Conservation (phyloP, 2,113 vertebrate genomes). For the Protomyctophum bolini region DNA sequence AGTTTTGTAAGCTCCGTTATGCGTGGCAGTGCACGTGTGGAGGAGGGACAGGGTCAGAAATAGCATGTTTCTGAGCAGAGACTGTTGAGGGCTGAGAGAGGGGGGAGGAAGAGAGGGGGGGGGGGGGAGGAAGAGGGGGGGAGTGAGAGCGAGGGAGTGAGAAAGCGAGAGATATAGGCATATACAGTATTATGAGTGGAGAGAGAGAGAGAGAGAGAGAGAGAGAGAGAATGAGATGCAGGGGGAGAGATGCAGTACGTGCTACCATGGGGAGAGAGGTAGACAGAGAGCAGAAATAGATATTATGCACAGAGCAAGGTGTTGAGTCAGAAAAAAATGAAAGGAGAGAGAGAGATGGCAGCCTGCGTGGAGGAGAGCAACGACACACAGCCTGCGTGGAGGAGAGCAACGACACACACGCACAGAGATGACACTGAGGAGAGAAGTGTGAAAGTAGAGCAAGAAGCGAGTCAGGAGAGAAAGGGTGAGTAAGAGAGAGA, state of each 20-base stretch:
- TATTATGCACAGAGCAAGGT: slow-evolving; percentile 79
- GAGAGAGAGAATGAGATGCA: slow-evolving; percentile 70
- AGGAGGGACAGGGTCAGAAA: slow-evolving; percentile 66
- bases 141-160: background rate
- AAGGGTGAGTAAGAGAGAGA: slow-evolving; percentile 16
- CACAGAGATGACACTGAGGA: no score
- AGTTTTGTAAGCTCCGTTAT: slow-evolving; percentile 28
- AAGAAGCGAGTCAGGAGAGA: slow-evolving; percentile 24
- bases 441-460: slow-evolving; percentile 9
- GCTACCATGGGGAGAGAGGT: slow-evolving; percentile 74
- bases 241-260: slow-evolving; percentile 76
- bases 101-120: slow-evolving; percentile 49
- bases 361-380: slow-evolving; percentile 22
- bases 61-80: slow-evolving; percentile 47
- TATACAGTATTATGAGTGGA: no score
- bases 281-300: slow-evolving; percentile 81
- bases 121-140: slow-evolving; percentile 56
- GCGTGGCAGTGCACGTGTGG: slow-evolving; percentile 51
- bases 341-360: slow-evolving; percentile 57
- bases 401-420: no score
- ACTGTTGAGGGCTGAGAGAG: no score
- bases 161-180: background rate
- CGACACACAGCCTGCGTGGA: background rate
- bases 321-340: slow-evolving; percentile 79
- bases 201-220: slow-evolving; percentile 20